These are phyloP conservation scores for Antedon mediterranea DNA, from an alignment of 53 echinoderm and acorn worm species.

Conservation along the genomic window DNA sequence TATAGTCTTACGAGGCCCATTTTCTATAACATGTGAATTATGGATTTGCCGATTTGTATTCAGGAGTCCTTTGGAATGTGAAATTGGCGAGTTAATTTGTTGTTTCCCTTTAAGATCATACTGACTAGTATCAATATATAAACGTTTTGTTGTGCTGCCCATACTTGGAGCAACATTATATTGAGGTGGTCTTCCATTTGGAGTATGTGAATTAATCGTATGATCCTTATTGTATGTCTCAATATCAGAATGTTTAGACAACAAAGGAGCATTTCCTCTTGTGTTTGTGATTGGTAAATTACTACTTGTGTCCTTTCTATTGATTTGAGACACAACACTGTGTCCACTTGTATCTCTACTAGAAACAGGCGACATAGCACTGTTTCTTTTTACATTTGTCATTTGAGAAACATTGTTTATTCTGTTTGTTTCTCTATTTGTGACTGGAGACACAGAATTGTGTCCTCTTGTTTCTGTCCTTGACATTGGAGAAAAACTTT, in stretches of 20 bases:
- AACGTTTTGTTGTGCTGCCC: neutral
- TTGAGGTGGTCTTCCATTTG: neutral
- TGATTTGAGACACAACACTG: too few relatives aligned
- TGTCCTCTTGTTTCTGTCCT: too few relatives aligned
- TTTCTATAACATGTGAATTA: neutral
- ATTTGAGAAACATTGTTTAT: too few relatives aligned
- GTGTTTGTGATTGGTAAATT: neutral
- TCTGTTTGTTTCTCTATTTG: too few relatives aligned
- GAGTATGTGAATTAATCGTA: neutral
- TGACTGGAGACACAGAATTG: too few relatives aligned
- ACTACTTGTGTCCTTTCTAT: too few relatives aligned
- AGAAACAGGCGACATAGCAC: too few relatives aligned
- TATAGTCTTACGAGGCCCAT: neutral
- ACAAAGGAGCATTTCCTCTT: neutral
- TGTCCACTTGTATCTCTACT: too few relatives aligned
- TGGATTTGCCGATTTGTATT: neutral
- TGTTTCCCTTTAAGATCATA: neutral
- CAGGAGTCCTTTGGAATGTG: neutral
- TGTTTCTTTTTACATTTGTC: too few relatives aligned
- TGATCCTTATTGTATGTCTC: neutral
- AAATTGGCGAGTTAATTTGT: neutral
- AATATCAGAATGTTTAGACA: neutral
- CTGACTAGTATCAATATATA: neutral
- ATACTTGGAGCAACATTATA: neutral
- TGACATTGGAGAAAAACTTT: too few relatives aligned